Percentiles rank a stretch among this genome's conserved stretches.
phyloP scores from a whole-genome alignment of 1,140 invertebrate genomes.

The Drosophila equinoxialis region DNA sequence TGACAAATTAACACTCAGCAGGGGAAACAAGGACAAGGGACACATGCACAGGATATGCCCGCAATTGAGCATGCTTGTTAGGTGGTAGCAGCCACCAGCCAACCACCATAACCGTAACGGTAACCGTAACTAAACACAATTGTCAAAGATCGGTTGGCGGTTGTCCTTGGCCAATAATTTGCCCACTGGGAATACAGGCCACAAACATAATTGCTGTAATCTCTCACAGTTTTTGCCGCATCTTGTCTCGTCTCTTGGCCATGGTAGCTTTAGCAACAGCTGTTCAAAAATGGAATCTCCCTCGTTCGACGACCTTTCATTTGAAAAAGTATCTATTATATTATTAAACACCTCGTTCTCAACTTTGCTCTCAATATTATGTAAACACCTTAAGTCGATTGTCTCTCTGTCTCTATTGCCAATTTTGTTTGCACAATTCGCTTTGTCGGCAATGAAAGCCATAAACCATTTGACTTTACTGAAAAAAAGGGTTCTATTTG shows the following conservation, averaged over 20 bases:
- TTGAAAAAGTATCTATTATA: conserved; percentile 32
- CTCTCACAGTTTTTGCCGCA: conserved; percentile 23
- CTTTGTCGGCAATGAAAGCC: conserved; percentile 70
- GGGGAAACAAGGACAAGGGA: conserved; percentile 18
- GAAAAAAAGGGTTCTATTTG: conserved; percentile 26
- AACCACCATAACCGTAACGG: too few species aligned
- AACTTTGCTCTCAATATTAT: conserved; percentile 45
- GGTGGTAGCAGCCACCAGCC: conserved; percentile 10
- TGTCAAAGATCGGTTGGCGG: conserved; percentile 32
- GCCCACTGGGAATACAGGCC: conserved; percentile 60
- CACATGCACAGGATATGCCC: conserved; percentile 23
- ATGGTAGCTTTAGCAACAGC: conserved; percentile 48
- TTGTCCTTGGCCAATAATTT: conserved; percentile 65
- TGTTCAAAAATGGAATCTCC: conserved; percentile 31
- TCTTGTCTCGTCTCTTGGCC: too few species aligned
- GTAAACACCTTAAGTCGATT: conserved; percentile 23
- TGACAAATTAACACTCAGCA: conserved; percentile 74
- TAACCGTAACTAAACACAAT: conserved; percentile 59
- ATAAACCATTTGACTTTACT: conserved; percentile 39
- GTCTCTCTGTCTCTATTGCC: conserved; percentile 43
- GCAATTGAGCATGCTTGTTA: conserved; percentile 27
- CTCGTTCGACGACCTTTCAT: not conserved
- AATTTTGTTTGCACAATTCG: conserved; percentile 55
- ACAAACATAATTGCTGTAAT: conserved; percentile 63
- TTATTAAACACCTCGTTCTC: conserved; percentile 58